Evolutionary conservation across 2,113 vertebrate genomes (phyloP).

Genomic region (Agapornis roseicollis): DNA sequence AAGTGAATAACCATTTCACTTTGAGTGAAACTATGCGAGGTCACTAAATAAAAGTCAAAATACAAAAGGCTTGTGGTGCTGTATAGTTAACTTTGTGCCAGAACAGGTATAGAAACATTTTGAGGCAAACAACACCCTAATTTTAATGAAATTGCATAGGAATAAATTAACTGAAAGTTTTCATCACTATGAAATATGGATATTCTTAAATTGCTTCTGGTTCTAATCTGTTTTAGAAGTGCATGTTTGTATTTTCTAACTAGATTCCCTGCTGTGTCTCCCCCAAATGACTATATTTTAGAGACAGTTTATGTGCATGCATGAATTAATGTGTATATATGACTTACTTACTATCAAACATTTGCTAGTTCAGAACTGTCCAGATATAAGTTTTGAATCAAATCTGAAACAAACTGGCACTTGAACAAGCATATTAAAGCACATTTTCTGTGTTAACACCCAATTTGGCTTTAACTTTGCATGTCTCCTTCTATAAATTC

Average conservation of each 20-base stretch:
- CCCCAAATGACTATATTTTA: neutral
- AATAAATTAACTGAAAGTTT: neutral
- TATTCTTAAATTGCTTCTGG: neutral
- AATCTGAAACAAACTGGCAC: neutral
- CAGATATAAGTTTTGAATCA: neutral
- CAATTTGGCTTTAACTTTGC: neutral
- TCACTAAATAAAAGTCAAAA: neutral
- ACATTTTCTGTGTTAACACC: neutral
- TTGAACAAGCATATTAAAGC: neutral
- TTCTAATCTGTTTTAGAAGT: neutral
- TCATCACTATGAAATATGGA: neutral
- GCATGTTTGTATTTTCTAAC: neutral
- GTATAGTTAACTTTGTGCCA: neutral
- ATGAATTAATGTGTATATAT: neutral
- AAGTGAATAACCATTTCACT: neutral
- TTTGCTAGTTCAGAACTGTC: neutral
- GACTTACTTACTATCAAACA: neutral
- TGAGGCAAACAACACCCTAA: neutral
- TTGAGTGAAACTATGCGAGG: neutral
- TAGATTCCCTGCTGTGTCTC: neutral
- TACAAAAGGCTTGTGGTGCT: neutral
- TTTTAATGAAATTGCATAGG: neutral
- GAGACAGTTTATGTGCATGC: neutral
- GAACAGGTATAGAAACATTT: neutral
- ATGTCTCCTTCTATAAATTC: neutral